Conservation (phyloP, 1,140 invertebrate genomes). For the Heliothis virescens region DNA sequence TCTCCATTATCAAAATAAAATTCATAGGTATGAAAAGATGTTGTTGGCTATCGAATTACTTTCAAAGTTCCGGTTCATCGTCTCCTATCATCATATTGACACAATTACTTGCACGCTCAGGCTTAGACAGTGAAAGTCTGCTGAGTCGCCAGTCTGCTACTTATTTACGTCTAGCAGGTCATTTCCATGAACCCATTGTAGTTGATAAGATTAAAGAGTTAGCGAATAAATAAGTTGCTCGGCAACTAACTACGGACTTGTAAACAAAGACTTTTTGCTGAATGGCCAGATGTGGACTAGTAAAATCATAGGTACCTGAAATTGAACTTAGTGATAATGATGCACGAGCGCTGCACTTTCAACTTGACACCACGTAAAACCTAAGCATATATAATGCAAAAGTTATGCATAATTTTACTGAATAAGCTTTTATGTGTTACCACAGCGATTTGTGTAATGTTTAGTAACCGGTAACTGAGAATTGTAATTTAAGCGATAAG, state of each 20-base stretch:
- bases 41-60: slow-evolving; percentile 41
- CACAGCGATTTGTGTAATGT: neutral
- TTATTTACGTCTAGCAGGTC: slow-evolving; percentile 53
- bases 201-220: slow-evolving; percentile 51
- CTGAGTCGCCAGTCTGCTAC: slow-evolving; percentile 44
- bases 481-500: neutral
- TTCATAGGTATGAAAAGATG: slow-evolving; percentile 14
- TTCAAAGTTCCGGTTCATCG: slow-evolving; percentile 42
- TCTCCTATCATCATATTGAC: slow-evolving; percentile 48
- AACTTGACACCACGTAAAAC: no score
- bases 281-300: neutral
- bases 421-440: neutral
- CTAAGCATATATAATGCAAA: neutral
- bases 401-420: neutral
- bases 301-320: neutral
- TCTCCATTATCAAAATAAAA: slow-evolving; percentile 6
- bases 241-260: slow-evolving; percentile 8
- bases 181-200: slow-evolving; percentile 52
- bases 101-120: slow-evolving; percentile 44
- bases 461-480: neutral
- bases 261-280: slow-evolving; percentile 35
- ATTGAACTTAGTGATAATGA: neutral
- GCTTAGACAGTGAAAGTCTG: slow-evolving; percentile 47
- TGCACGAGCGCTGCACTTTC: no score
- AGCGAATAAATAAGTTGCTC: slow-evolving; percentile 25